These are phyloP conservation scores for Megaleporinus macrocephalus DNA, from an alignment of 2,113 vertebrate genomes.

Conservation along the genomic window DNA sequence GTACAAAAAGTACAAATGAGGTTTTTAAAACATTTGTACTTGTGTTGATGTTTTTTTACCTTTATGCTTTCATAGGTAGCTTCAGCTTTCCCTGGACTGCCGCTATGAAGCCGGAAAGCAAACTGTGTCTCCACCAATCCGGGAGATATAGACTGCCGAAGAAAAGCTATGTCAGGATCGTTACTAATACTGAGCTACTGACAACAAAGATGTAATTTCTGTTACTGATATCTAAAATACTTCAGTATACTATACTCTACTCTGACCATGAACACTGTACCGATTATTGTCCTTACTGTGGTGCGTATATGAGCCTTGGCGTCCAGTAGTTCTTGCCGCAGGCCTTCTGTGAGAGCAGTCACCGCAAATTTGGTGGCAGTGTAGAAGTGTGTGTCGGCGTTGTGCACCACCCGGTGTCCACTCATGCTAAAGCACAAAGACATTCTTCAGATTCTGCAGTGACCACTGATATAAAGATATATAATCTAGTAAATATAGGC, in stretches of 20 bases:
- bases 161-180: conserved; percentile 26
- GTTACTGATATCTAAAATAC: too few species aligned
- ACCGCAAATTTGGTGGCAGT: conserved; percentile 86
- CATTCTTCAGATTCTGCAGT: background rate
- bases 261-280: too few species aligned
- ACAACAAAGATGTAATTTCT: too few species aligned
- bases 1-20: too few species aligned
- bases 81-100: conserved; percentile 81
- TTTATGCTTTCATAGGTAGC: conserved; percentile 80
- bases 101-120: background rate
- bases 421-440: conserved; percentile 78
- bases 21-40: too few species aligned
- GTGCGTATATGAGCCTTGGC: conserved; percentile 85
- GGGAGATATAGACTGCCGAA: conserved; percentile 82
- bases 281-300: background rate
- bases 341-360: conserved; percentile 66
- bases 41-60: background rate
- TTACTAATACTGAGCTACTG: background rate
- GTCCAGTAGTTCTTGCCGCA: conserved; percentile 86
- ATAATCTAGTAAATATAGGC: too few species aligned
- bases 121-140: conserved; percentile 67
- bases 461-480: too few species aligned
- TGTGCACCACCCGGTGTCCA: conserved; percentile 78
- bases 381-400: conserved; percentile 82
- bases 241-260: too few species aligned